Percentiles rank a stretch among this genome's conserved stretches.
Conservation (phyloP, 2,113 vertebrate genomes). For the Apaloderma vittatum region DNA sequence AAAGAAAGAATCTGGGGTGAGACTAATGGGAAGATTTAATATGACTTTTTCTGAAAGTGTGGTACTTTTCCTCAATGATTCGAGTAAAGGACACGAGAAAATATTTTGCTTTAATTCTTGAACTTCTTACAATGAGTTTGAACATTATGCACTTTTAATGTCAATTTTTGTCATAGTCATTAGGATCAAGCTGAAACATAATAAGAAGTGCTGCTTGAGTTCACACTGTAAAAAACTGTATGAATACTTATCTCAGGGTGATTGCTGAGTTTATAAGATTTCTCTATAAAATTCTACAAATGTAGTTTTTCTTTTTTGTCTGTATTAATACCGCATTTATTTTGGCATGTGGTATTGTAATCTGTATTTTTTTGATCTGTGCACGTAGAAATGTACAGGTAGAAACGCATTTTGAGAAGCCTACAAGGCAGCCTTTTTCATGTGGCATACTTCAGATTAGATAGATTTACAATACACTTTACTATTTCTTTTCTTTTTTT, state of each 20-base stretch:
- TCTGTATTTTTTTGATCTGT: not conserved
- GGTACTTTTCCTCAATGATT: not conserved
- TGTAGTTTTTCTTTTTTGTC: not conserved
- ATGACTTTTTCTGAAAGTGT: not conserved
- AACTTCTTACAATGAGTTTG: not conserved
- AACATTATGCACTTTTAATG: not conserved
- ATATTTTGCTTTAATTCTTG: not conserved
- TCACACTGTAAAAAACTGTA: not conserved
- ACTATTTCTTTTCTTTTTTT: not conserved
- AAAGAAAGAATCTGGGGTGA: constrained; percentile 18
- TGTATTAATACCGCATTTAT: not conserved
- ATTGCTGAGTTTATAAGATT: not conserved
- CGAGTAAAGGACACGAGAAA: not conserved
- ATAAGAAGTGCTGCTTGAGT: not conserved
- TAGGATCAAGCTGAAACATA: not conserved
- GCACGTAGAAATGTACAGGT: not conserved
- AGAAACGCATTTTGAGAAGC: not conserved
- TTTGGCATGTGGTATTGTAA: not conserved
- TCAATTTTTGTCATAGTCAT: not conserved
- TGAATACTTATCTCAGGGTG: not conserved
- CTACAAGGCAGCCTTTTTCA: rapidly evolving
- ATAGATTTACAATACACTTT: not conserved
- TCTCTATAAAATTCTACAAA: not conserved
- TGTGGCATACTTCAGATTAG: not conserved
- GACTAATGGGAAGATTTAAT: constrained; percentile 24